Evolutionary conservation across 2,113 vertebrate species (phyloP), one percentile per base, ranked within the genome.

Genomic region (Myrmecophaga tridactyla): DNA sequence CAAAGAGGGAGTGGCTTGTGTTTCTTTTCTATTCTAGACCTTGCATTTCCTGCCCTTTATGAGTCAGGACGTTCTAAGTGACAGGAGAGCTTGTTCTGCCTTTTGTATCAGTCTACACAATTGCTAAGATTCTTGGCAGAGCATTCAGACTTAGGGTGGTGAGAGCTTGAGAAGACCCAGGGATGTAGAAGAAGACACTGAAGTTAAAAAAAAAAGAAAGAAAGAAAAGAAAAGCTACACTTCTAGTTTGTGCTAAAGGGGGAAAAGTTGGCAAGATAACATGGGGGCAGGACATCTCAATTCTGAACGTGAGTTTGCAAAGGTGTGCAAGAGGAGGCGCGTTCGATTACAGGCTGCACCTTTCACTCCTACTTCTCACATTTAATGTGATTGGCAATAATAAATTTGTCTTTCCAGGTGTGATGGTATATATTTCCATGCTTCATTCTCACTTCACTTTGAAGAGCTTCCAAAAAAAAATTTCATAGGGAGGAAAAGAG

Each of bases 21-120:
- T 72, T 23, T 34, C 63, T 76, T 93, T 70, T 78, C 69, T 76
- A 72, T 70, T 56, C 77, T 83, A 46, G 90, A 78, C 91, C 87
- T 82, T 77, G 56, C 34, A 0, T 90, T 94, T 97, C 96, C 96
- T 92, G 90, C 80, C 84, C 84, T 89, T 75, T 89, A 36, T 93
- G 93, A 96, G 84, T 84, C 95, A 87, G 96, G 90, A 56, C 76
- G 87, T 93, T 82, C 94, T 84, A 86, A 96, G 95, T 95, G 93
- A 94, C 93, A 63, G 75, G 83, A 86, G 73, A 84, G 70, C 70
- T 92, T 78, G 84, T 25, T 86, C 92, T 96, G 96, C 77, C 92
- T 96, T 96, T 94, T 95, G 84, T 96, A 94, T 97, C 97, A 92
- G 73, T 93, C 94, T 96, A 92, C 93, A 90, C 94, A 92, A n/a